Evolutionary conservation across 2,113 vertebrate genomes (phyloP).

Genomic region (Antechinus stuartii): DNA sequence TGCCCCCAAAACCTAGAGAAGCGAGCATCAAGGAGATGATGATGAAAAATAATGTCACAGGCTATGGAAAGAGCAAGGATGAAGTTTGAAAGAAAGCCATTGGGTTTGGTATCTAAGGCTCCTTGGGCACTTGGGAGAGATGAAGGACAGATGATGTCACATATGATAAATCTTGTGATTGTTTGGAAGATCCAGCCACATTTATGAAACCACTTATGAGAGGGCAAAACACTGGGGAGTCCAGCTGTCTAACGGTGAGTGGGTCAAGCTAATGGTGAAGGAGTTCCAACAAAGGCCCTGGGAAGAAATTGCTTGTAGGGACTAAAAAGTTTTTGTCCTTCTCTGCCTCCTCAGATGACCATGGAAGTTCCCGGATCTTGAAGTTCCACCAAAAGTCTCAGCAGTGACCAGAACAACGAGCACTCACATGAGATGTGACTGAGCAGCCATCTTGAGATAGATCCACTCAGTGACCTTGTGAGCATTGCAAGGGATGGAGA

Average conservation of each 20-base stretch:
- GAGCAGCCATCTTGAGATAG: not conserved
- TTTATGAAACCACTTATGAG: not conserved
- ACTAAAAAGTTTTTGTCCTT: not conserved
- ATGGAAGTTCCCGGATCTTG: not conserved
- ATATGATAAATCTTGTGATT: not conserved
- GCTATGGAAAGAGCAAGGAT: not conserved
- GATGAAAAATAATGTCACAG: too few species aligned
- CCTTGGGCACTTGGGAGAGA: not conserved
- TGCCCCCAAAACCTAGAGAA: not conserved
- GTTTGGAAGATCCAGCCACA: not conserved
- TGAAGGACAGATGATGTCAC: not conserved
- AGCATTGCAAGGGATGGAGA: too few species aligned
- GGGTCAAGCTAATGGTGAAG: too few species aligned
- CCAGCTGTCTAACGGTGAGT: not conserved
- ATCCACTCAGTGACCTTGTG: not conserved
- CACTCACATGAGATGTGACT: not conserved
- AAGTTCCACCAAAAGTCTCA: not conserved
- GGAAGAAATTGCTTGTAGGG: not conserved
- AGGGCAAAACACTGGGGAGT: not conserved
- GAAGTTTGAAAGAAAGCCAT: not conserved
- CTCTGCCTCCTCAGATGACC: not conserved
- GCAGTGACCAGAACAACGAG: not conserved
- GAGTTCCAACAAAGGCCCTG: not conserved
- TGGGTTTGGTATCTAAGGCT: not conserved
- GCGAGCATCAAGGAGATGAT: too few species aligned